These are phyloP conservation scores for Enteromius argenteus DNA, from an alignment of 2,797 vertebrate genomes.

Conservation along the genomic window DNA sequence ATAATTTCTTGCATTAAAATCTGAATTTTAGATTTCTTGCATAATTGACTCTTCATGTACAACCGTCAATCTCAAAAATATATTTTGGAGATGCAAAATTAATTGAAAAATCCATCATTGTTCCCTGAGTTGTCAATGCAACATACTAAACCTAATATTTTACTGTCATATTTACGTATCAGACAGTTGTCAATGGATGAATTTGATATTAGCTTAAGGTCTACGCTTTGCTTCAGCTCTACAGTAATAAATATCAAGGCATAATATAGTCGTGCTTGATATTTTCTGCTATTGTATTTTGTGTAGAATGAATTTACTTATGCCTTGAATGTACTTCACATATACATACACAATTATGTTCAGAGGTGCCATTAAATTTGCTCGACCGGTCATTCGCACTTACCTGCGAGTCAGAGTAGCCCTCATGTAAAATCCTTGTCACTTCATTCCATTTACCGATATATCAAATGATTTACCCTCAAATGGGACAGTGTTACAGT, in stretches of 20 bases:
- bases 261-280: background rate
- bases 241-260: conserved; percentile 13
- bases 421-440: conserved; percentile 35
- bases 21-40: background rate
- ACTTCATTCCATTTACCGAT: conserved; percentile 49
- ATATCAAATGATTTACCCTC: conserved; percentile 57
- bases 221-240: conserved; percentile 4
- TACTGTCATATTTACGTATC: conserved; percentile 42
- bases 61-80: conserved; percentile 22
- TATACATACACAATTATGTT: conserved; percentile 19
- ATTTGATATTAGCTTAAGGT: conserved; percentile 52
- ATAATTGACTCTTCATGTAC: conserved; percentile 17
- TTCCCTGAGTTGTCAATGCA: conserved; percentile 39
- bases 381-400: conserved; percentile 32
- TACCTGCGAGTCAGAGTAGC: conserved; percentile 23
- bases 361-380: conserved; percentile 23
- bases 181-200: conserved; percentile 28
- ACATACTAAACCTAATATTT: conserved; percentile 62
- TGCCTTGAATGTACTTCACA: background rate
- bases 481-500: conserved; percentile 54
- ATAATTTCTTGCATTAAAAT: background rate
- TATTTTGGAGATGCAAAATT: conserved; percentile 29
- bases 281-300: conserved; percentile 21
- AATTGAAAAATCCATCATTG: conserved; percentile 48
- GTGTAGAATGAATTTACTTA: conserved; percentile 5